Conservation (phyloP, 2,113 vertebrate species). For the Ciconia stormi region DNA sequence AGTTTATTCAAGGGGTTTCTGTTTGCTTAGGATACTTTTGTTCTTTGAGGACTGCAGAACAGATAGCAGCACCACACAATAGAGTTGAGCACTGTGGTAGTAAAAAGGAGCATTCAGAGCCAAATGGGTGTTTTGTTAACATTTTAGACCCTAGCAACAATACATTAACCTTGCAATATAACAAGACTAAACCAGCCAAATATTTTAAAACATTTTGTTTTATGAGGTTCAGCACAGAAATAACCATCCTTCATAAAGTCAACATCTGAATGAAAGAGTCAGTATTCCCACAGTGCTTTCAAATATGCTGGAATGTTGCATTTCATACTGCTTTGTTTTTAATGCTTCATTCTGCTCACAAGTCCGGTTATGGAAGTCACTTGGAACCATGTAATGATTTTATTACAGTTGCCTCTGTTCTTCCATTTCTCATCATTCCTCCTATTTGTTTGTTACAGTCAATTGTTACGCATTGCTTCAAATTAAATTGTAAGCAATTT, state of each 20-base stretch:
- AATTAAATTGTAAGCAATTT: constrained; percentile 26
- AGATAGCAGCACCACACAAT: not conserved
- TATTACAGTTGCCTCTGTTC: not conserved
- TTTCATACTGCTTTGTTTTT: constrained; percentile 3
- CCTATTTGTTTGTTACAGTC: constrained; percentile 17
- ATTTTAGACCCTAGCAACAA: not conserved
- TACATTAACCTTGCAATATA: not conserved
- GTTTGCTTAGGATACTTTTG: not conserved
- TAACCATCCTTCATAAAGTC: not conserved
- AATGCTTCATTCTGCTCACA: not conserved
- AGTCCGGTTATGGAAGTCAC: not conserved
- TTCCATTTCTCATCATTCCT: not conserved
- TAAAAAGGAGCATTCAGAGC: not conserved
- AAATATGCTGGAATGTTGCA: not conserved
- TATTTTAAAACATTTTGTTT: not conserved
- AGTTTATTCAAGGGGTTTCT: not conserved
- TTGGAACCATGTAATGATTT: constrained; percentile 6
- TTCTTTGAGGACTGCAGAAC: not conserved
- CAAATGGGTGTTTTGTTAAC: not conserved
- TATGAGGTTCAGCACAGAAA: not conserved
- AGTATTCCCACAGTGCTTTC: not conserved
- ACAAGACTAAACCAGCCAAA: not conserved
- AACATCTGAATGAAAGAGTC: not conserved
- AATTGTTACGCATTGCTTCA: not conserved
- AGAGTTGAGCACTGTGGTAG: not conserved